Evolutionary conservation across 53 echinoderm and acorn worm genomes (phyloP).

Genomic region (Paelopatides confundens): DNA sequence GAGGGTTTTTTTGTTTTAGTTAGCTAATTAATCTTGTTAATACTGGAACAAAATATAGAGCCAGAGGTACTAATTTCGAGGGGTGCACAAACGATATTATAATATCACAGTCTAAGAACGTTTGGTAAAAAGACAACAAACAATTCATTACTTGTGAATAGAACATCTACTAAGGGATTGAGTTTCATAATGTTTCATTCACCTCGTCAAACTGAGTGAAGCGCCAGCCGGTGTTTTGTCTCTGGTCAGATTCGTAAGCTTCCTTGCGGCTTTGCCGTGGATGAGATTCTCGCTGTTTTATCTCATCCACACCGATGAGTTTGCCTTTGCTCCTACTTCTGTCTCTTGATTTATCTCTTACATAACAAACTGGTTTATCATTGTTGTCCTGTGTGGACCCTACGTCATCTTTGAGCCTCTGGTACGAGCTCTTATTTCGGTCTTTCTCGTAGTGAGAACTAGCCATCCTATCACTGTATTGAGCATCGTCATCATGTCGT

Average conservation of each 20-base stretch:
- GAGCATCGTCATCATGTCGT: not conserved
- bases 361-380: not conserved
- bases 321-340: constrained; percentile 40
- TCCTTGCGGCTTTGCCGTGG: constrained; percentile 36
- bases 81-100: constrained; percentile 31
- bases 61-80: constrained; percentile 1
- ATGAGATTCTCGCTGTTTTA: not conserved
- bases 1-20: not conserved
- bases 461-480: not conserved
- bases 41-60: not conserved
- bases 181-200: constrained; percentile 14
- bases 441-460: not conserved
- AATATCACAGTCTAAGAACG: not conserved
- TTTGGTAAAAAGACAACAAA: not conserved
- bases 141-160: not conserved
- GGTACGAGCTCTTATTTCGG: not conserved
- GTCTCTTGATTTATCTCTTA: constrained; percentile 3
- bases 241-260: constrained; percentile 36
- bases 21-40: not conserved
- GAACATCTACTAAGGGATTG: not conserved
- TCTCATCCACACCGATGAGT: constrained; percentile 8
- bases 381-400: not conserved
- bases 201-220: constrained; percentile 30
- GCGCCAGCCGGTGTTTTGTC: constrained; percentile 4
- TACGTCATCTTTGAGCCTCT: not conserved